These are phyloP conservation scores for Euproctis similis DNA, from an alignment of 2,888 invertebrate species.

Conservation along the genomic window DNA sequence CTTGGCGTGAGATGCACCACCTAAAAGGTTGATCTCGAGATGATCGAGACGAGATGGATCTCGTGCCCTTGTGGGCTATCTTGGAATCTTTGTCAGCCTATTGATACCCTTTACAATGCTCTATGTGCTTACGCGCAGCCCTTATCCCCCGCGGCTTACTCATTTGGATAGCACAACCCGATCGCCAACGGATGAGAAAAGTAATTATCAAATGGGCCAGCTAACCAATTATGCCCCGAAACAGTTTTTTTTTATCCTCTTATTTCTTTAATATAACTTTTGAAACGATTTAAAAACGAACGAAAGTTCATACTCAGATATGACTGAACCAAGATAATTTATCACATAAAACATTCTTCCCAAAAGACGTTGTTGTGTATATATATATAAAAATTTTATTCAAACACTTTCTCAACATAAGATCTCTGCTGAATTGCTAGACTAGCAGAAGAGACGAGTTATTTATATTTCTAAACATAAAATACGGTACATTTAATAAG, in stretches of 20 bases:
- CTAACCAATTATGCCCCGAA: slow-evolving; percentile 47
- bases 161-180: slow-evolving; percentile 74
- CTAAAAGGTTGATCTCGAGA: slow-evolving; percentile 99
- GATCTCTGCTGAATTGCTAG: too few relatives aligned
- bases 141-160: slow-evolving; percentile 97
- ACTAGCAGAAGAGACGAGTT: too few relatives aligned
- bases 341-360: too few relatives aligned
- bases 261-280: too few relatives aligned
- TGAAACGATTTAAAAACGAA: too few relatives aligned
- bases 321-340: too few relatives aligned
- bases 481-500: not conserved
- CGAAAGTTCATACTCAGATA: too few relatives aligned
- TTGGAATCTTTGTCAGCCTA: slow-evolving; percentile 99
- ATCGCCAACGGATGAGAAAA: slow-evolving; percentile 76
- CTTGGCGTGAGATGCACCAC: slow-evolving; percentile 99
- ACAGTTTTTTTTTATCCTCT: too few relatives aligned
- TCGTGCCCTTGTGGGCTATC: slow-evolving; percentile 99
- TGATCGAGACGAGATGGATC: too few relatives aligned
- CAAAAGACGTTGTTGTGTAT: too few relatives aligned
- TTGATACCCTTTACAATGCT: slow-evolving; percentile 96
- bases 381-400: not conserved
- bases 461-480: too few relatives aligned
- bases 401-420: too few relatives aligned
- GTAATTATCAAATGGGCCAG: slow-evolving; percentile 45
- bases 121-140: slow-evolving; percentile 98